phyloP scores from a whole-genome alignment of 2,888 invertebrate species.

The Gordius sp. region DNA sequence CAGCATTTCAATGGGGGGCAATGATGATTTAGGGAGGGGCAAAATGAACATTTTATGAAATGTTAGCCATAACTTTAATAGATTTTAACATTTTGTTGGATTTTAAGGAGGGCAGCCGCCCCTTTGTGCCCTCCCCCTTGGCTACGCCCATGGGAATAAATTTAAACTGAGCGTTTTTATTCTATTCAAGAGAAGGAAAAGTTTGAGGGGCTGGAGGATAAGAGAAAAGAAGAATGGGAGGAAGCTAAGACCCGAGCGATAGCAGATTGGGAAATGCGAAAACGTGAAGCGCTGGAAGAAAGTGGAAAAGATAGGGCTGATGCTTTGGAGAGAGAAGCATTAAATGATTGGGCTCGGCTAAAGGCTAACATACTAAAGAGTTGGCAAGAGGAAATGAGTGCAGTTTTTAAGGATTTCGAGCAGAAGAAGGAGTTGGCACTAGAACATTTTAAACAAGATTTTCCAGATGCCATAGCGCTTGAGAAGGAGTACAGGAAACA shows the following conservation, averaged over 20 bases:
- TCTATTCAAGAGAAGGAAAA: conserved; percentile 1
- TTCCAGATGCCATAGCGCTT: not conserved
- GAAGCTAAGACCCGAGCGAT: not conserved
- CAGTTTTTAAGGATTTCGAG: not conserved
- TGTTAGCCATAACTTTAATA: too few relatives aligned
- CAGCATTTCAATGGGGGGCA: too few relatives aligned
- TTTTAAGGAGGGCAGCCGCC: too few relatives aligned
- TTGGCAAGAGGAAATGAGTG: conserved; percentile 11
- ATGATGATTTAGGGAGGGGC: too few relatives aligned
- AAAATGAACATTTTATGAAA: too few relatives aligned
- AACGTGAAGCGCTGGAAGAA: conserved; percentile 4
- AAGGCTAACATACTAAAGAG: not conserved
- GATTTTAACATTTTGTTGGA: too few relatives aligned
- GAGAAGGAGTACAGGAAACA: not conserved
- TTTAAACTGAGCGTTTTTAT: too few relatives aligned
- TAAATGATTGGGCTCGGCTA: not conserved
- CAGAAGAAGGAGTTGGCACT: not conserved
- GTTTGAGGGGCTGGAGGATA: not conserved
- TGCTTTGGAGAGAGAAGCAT: not conserved
- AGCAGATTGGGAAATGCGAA: not conserved
- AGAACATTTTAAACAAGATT: conserved; percentile 2
- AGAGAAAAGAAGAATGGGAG: conserved; percentile 10
- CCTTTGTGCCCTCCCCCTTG: too few relatives aligned
- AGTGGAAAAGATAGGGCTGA: not conserved
- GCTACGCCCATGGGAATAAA: too few relatives aligned